Evolutionary conservation across 2,113 vertebrate genomes (phyloP), one percentile per base, ranked within the genome.

Genomic region (Ornithorhynchus anatinus): DNA sequence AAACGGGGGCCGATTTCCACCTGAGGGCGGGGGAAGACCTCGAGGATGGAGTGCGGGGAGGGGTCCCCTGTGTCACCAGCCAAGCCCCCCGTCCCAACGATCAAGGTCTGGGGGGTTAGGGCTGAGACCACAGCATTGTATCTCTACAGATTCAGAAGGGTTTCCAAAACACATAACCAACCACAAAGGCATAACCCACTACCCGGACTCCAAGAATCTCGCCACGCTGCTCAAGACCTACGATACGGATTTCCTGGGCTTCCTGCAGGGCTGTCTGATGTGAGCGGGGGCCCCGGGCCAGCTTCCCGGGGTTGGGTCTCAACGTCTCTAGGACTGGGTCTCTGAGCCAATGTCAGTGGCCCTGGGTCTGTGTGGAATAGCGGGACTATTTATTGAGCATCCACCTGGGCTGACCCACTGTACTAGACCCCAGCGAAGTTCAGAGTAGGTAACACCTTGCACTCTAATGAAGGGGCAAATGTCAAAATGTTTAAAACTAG

Each of bases 91-190:
- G n/a, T n/a, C n/a, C n/a, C n/a, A n/a, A n/a, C n/a, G n/a, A n/a
- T n/a, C n/a, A n/a, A n/a, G n/a, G n/a, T n/a, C n/a, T n/a, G n/a
- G n/a, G n/a, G n/a, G n/a, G n/a, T n/a, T n/a, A n/a, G n/a, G n/a
- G n/a, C 75, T 89, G 23, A 88, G 42, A 42, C 54, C 51, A 38
- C 5, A 7, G 68, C 43, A 58, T 23, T 86, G 35, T 84, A 13
- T 91, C 58, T 87, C 79, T 84, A 48, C 92, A 97, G 97, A 98
- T 91, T 95, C 96, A 12, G 96, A 95, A 89, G 96, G 96, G 78
- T 93, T 94, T 84, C 97, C 96, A 45, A 94, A 95, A 83, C 94
- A 88, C 27, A 67, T 94, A 84, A 96, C 95, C 2, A 97, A 96
- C 85, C 96, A 95, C 78, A 96, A 94, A 52, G 97, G 97, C 25